A percentile compares a stretch with the other conserved stretches of the same genome.
Evolutionary conservation across 2,113 vertebrate species (phyloP).

Genomic region (Piaya cayana): DNA sequence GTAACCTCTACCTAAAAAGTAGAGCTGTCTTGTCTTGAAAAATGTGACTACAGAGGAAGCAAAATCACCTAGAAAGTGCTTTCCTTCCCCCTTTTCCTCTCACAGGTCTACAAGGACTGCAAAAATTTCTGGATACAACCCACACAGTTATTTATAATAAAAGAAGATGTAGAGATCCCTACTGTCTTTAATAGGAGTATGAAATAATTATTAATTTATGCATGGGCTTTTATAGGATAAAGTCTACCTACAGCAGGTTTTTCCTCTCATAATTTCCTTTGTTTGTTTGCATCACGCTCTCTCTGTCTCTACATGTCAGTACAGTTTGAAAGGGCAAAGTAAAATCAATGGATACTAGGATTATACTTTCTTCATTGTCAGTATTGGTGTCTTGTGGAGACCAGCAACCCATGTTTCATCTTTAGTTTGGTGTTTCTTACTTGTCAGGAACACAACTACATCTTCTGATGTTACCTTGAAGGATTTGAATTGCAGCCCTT

Average conservation of each 20-base stretch:
- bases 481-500: background rate
- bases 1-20: background rate
- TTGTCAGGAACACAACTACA: slow-evolving; percentile 21
- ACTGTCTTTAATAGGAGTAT: background rate
- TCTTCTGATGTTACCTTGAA: slow-evolving; percentile 2
- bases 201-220: background rate
- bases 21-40: background rate
- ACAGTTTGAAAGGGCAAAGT: background rate
- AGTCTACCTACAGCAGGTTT: background rate
- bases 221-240: background rate
- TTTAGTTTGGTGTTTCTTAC: slow-evolving; percentile 15
- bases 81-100: background rate
- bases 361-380: background rate
- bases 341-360: slow-evolving; percentile 18
- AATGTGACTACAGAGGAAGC: background rate
- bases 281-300: slow-evolving; percentile 6
- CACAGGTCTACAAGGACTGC: background rate
- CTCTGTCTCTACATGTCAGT: background rate
- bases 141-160: background rate
- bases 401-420: background rate
- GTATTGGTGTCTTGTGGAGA: background rate
- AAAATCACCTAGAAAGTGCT: background rate
- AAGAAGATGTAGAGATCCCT: background rate
- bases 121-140: background rate
- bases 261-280: background rate